phyloP scores from a whole-genome alignment of 1,140 invertebrate genomes.

The Neelides sp. region DNA sequence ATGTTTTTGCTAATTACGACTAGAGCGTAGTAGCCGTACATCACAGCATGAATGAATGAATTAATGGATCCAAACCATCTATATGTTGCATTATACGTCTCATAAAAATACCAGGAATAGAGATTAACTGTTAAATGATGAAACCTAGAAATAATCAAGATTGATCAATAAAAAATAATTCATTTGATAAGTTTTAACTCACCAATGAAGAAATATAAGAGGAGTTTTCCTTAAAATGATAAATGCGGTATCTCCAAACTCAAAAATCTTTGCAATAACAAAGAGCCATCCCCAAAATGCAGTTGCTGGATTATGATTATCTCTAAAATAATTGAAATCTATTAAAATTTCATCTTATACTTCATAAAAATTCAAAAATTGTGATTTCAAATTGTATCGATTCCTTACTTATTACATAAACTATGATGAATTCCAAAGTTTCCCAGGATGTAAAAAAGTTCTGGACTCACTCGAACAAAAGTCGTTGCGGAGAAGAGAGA shows the following conservation, averaged over 20 bases:
- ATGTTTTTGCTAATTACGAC: too few relatives aligned
- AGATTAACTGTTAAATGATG: neutral
- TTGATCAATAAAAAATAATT: too few relatives aligned
- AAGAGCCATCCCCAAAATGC: conserved; percentile 13
- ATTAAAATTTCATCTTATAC: too few relatives aligned
- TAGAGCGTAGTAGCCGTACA: conserved; percentile 14
- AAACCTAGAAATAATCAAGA: conserved; percentile 6
- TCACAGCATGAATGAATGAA: conserved; percentile 13
- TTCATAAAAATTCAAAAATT: neutral
- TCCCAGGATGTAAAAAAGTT: conserved; percentile 11
- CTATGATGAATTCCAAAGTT: conserved; percentile 9
- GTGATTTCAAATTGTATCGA: too few relatives aligned
- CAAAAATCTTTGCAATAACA: conserved; percentile 18
- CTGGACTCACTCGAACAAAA: conserved; percentile 11
- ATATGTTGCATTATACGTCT: conserved; percentile 1
- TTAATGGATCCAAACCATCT: conserved; percentile 17
- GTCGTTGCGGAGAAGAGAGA: conserved; percentile 11
- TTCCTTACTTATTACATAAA: conserved; percentile 8
- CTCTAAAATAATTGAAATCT: conserved; percentile 11
- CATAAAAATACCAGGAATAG: too few relatives aligned
- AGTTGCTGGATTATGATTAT: conserved; percentile 7
- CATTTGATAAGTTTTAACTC: too few relatives aligned
- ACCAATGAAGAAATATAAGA: conserved; percentile 22
- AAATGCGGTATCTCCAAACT: conserved; percentile 20
- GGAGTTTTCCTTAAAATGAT: conserved; percentile 17